Conservation (phyloP, 2,797 vertebrate genomes). For the Hafferia zeledoni region DNA sequence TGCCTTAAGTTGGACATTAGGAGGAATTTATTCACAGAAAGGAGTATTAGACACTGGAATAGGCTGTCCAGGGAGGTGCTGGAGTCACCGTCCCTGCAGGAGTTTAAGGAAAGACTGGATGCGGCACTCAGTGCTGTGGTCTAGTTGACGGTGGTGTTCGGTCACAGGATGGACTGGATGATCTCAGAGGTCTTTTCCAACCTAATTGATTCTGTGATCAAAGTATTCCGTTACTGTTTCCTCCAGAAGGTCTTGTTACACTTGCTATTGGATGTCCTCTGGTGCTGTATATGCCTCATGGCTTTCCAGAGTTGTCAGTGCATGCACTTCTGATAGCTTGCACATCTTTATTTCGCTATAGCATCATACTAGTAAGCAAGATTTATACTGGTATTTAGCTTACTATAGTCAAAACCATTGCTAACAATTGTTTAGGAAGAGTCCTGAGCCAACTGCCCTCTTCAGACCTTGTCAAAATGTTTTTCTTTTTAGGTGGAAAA, state of each 20-base stretch:
- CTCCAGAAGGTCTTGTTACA: not conserved
- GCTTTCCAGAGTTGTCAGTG: accelerated
- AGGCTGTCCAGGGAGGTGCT: accelerated
- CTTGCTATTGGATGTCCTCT: accelerated
- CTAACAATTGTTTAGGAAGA: not conserved
- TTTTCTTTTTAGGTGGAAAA: not conserved
- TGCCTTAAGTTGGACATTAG: not conserved
- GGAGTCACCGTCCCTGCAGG: not conserved
- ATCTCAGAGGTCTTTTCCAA: not conserved
- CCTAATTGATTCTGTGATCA: accelerated
- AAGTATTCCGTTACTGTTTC: accelerated
- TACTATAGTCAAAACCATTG: not conserved
- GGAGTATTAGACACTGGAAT: not conserved
- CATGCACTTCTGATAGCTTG: accelerated
- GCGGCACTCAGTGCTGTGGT: too few relatives aligned
- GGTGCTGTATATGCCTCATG: accelerated
- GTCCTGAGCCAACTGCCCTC: not conserved
- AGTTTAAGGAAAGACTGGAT: not conserved
- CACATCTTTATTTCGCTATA: accelerated
- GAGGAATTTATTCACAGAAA: not conserved
- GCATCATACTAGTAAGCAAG: not conserved
- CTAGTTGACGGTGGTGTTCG: not conserved
- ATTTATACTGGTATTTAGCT: not conserved
- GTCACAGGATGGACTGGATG: not conserved
- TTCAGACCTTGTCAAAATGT: not conserved